These are phyloP conservation scores for Nemapogon koenigi DNA, from an alignment of 2,888 invertebrate genomes.

Conservation along the genomic window DNA sequence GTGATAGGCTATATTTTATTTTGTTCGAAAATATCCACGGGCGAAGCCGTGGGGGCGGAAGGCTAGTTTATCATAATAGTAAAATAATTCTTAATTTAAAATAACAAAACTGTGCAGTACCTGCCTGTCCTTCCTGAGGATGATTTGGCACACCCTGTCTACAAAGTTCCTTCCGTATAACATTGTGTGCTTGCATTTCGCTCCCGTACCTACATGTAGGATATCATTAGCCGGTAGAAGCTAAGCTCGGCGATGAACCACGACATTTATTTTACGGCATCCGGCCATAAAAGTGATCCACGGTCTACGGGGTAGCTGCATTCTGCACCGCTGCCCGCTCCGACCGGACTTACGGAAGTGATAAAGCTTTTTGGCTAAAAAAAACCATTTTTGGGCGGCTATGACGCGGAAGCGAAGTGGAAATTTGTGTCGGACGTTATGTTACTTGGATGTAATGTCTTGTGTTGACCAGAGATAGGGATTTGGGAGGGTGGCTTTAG, in stretches of 20 bases:
- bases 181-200: not conserved
- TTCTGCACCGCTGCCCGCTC: constrained; percentile 32
- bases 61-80: no score
- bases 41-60: no score
- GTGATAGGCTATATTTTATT: no score
- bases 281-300: constrained; percentile 66
- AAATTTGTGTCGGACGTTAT: constrained; percentile 26
- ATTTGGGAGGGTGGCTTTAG: no score
- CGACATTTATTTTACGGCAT: constrained; percentile 65
- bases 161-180: constrained; percentile 2
- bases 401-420: constrained; percentile 56
- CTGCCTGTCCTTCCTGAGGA: not conserved
- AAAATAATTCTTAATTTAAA: no score
- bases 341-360: constrained; percentile 51
- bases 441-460: constrained; percentile 17
- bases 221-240: constrained; percentile 40
- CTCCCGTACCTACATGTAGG: constrained; percentile 24
- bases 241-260: constrained; percentile 40
- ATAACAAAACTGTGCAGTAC: no score
- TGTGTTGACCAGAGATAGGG: constrained; percentile 1
- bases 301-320: constrained; percentile 60
- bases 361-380: constrained; percentile 63
- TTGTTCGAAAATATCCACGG: no score
- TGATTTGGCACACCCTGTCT: constrained; percentile 20
- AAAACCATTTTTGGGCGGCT: constrained; percentile 44